Evolutionary conservation across 2,888 invertebrate genomes (phyloP).

Genomic region (Lepidochitona cinerea): DNA sequence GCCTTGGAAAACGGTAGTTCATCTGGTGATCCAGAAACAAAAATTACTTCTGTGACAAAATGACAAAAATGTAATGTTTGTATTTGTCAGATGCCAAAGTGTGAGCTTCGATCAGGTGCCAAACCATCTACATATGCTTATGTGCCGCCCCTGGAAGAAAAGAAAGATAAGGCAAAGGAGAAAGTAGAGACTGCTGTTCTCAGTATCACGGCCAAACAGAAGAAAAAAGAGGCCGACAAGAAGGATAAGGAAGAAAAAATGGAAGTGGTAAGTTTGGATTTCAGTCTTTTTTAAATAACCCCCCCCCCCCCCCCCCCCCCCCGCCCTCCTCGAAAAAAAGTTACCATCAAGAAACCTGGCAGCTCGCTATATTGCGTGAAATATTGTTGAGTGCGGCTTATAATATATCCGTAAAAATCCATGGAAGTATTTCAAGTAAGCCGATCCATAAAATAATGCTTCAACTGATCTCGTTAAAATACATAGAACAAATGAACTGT

Average conservation of each 20-base stretch:
- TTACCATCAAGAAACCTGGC: too few relatives aligned
- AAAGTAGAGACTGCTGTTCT: slow-evolving; percentile 98
- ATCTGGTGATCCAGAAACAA: too few relatives aligned
- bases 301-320: not conserved
- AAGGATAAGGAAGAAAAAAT: slow-evolving; percentile 81
- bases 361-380: too few relatives aligned
- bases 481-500: too few relatives aligned
- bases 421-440: too few relatives aligned
- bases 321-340: slow-evolving; percentile 72
- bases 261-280: slow-evolving; percentile 86
- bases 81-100: slow-evolving; percentile 76
- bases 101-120: slow-evolving; percentile 92
- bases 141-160: slow-evolving; percentile 96
- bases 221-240: slow-evolving; percentile 83
- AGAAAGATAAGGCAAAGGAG: slow-evolving; percentile 97
- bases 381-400: too few relatives aligned
- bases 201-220: slow-evolving; percentile 90
- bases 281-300: not conserved
- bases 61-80: too few relatives aligned
- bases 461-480: too few relatives aligned
- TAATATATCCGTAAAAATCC: too few relatives aligned
- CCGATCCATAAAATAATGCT: too few relatives aligned
- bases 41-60: too few relatives aligned
- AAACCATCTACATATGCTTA: slow-evolving; percentile 97
- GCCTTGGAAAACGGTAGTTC: too few relatives aligned